Percentiles rank a stretch among this genome's conserved stretches.
Conservation (phyloP, 1,140 invertebrate species). For the Neodiprion virginianus region DNA sequence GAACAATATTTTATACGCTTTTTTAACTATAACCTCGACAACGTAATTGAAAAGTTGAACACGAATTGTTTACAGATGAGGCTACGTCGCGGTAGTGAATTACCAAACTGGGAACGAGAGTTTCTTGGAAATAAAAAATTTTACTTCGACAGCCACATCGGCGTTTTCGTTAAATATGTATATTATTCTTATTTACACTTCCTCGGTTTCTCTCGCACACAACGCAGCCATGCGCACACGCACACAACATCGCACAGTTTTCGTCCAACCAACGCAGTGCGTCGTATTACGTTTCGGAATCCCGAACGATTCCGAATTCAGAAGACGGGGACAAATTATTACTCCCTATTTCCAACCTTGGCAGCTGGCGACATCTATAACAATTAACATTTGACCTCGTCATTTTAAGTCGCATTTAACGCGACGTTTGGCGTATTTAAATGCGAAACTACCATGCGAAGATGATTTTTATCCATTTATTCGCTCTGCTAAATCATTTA, state of each 20-base stretch:
- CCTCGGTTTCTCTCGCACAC: not conserved
- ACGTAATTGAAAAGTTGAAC: too few species aligned
- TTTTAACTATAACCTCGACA: too few species aligned
- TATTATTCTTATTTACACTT: slow-evolving; percentile 5
- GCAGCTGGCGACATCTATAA: not conserved
- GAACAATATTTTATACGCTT: too few species aligned
- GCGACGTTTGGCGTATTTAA: too few species aligned
- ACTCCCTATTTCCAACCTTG: not conserved
- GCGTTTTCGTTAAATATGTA: slow-evolving; percentile 4
- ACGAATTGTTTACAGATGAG: too few species aligned
- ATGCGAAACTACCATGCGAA: not conserved
- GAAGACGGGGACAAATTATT: not conserved
- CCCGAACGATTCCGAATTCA: not conserved
- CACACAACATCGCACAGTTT: not conserved
- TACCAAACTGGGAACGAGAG: too few species aligned
- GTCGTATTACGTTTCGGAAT: not conserved
- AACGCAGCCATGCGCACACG: not conserved
- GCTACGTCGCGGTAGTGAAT: too few species aligned
- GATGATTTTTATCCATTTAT: not conserved
- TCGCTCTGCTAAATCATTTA: not conserved
- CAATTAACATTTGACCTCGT: not conserved
- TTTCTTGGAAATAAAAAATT: too few species aligned
- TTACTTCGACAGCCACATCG: not conserved
- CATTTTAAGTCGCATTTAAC: not conserved
- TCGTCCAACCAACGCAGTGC: not conserved